Percentiles rank a stretch among this genome's conserved stretches.
phyloP scores from a whole-genome alignment of 2,797 vertebrate genomes.

The Carduelis carduelis region DNA sequence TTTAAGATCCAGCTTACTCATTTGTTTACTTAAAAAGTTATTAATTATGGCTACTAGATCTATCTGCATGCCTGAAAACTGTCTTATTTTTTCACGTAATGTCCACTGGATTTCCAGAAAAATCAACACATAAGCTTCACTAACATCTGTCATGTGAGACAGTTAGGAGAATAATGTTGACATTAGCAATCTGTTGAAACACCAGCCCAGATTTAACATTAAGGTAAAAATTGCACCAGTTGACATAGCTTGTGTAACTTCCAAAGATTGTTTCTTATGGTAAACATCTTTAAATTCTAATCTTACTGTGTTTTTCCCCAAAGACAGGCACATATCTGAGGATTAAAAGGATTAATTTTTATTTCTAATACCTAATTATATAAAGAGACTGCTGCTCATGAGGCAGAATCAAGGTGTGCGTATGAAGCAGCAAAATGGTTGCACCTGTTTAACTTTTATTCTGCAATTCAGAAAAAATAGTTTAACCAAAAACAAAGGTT shows the following conservation, averaged over 20 bases:
- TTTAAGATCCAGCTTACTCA: neutral
- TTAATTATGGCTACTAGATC: neutral
- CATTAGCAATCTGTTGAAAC: neutral
- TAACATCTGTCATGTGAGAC: neutral
- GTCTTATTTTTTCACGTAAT: neutral
- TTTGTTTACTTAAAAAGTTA: neutral
- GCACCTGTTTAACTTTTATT: neutral
- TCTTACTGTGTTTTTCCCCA: neutral
- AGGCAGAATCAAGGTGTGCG: neutral
- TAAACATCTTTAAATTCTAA: neutral
- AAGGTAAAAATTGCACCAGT: neutral
- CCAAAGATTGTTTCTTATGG: neutral
- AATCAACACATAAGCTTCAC: neutral
- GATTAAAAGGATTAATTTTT: neutral
- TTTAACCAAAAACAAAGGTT: neutral
- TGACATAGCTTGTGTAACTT: neutral
- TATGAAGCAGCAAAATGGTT: neutral
- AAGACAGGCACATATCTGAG: neutral
- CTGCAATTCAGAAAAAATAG: neutral
- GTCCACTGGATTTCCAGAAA: neutral
- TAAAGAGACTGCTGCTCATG: neutral
- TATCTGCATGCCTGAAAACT: neutral
- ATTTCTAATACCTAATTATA: neutral
- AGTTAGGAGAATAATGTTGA: neutral
- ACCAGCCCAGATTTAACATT: neutral